Percentiles rank a stretch among this genome's conserved stretches.
These are phyloP conservation scores for Coregonus ussuriensis DNA, from an alignment of 2,797 vertebrate genomes.

Conservation along the genomic window DNA sequence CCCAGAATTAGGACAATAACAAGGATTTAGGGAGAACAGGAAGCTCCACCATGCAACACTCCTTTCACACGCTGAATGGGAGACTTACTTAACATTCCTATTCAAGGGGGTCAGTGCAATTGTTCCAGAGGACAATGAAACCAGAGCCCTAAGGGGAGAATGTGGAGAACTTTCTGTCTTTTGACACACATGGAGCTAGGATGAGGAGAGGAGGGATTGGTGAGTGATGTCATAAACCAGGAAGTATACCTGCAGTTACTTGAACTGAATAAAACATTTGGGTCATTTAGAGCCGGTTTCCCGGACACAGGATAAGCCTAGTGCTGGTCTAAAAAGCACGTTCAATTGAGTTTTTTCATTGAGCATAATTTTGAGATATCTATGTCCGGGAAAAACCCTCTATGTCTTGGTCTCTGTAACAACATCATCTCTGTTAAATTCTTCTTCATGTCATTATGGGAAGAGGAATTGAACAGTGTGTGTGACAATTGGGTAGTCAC, in stretches of 20 bases:
- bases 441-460: too few relatives aligned
- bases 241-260: not conserved
- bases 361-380: too few relatives aligned
- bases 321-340: not conserved
- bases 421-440: too few relatives aligned
- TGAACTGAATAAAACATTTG: not conserved
- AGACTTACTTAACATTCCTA: slow-evolving; percentile 9
- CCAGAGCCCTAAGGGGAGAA: not conserved
- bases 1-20: not conserved
- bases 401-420: too few relatives aligned
- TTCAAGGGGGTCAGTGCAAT: not conserved
- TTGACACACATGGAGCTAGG: not conserved
- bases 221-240: slow-evolving; percentile 4
- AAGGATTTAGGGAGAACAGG: not conserved
- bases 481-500: not conserved
- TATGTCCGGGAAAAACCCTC: too few relatives aligned
- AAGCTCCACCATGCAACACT: not conserved
- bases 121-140: slow-evolving; percentile 11
- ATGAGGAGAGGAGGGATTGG: not conserved
- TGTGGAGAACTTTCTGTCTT: not conserved
- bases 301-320: not conserved
- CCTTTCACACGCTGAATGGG: not conserved
- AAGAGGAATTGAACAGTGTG: not conserved
- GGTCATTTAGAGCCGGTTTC: not conserved
- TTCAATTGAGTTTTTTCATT: too few relatives aligned